phyloP scores from a whole-genome alignment of 2,797 vertebrate genomes.

The Sebastes variabilis region DNA sequence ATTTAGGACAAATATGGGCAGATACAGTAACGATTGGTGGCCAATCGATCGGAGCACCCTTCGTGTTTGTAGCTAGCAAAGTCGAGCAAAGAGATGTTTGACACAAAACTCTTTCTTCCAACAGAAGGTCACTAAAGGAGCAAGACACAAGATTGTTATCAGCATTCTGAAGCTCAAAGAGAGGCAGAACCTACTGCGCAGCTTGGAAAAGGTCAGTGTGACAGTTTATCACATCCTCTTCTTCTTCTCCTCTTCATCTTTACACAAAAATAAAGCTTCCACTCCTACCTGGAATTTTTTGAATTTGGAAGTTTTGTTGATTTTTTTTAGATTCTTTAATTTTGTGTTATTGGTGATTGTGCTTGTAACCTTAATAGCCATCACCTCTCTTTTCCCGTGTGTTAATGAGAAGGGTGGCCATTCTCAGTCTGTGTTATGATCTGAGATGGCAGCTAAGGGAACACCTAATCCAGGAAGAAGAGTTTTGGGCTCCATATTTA shows the following conservation, averaged over 20 bases:
- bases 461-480: conserved; percentile 69
- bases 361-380: background rate
- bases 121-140: conserved; percentile 98
- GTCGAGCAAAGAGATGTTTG: background rate
- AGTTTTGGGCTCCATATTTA: conserved; percentile 57
- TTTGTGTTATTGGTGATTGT: background rate
- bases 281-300: background rate
- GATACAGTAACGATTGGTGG: background rate
- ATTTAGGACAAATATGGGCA: background rate
- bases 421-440: conserved; percentile 38
- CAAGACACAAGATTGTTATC: conserved; percentile 98
- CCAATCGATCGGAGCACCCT: background rate
- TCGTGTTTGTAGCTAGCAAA: background rate
- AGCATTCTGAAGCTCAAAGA: conserved; percentile 99
- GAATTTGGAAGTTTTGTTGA: background rate
- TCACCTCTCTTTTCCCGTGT: background rate
- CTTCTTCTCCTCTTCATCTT: background rate
- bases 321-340: background rate
- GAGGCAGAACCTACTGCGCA: conserved; percentile 93
- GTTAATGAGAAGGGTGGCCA: background rate
- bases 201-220: conserved; percentile 91
- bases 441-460: conserved; percentile 51
- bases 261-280: background rate
- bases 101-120: conserved; percentile 32
- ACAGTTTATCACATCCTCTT: background rate